Evolutionary conservation across 1,140 invertebrate species (phyloP), one percentile per base, ranked within the genome.

Genomic region (Trinorchestia longiramus): DNA sequence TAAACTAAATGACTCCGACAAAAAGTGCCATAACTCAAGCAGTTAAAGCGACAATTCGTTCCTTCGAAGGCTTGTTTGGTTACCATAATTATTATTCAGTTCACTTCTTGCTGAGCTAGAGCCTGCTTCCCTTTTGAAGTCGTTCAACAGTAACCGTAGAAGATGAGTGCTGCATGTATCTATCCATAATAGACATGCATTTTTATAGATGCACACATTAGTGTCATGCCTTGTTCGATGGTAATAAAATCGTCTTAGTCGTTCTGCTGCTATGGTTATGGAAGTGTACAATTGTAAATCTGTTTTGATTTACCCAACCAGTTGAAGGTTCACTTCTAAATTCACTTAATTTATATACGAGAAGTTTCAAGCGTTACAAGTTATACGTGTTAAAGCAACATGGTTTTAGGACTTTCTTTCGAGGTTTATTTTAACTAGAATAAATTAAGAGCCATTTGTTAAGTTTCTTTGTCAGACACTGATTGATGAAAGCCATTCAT

Each of bases 31-130:
- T 8, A 94, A 94, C 36, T 94, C 44, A 43, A 77, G 62, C 11
- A 1, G 62, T 77, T 77, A 77, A 28, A 23, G 92, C 44, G 92
- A 94, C 92, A 94, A 43, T 94, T 43, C 92, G 44, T 44, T 94
- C 43, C 92, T 94, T 94, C 92, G 44, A 94, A 94, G 92, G 92
- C 41, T 47, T 40, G 92, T 44, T 94, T 45, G 44, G 43, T 94
- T 94, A 43, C 92, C 92, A 94, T 94, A 45, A 94, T 94, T 94
- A 94, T 94, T 11, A 94, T 94, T 15, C 88, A 77, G 62, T 90
- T 43, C 88, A 43, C 8, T 41, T 90, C 41, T 90, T 43, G 43
- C 15, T 43, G 15, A 41, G 43, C 41, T 42, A 43, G 28, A 90
- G 88, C 41, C 41, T 42, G 88, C 88, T 90, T 90, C 88, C 88